Percentiles rank a stretch among this genome's conserved stretches.
phyloP scores from a whole-genome alignment of 1,140 invertebrate species.

The Aphelenchoides avenae region DNA sequence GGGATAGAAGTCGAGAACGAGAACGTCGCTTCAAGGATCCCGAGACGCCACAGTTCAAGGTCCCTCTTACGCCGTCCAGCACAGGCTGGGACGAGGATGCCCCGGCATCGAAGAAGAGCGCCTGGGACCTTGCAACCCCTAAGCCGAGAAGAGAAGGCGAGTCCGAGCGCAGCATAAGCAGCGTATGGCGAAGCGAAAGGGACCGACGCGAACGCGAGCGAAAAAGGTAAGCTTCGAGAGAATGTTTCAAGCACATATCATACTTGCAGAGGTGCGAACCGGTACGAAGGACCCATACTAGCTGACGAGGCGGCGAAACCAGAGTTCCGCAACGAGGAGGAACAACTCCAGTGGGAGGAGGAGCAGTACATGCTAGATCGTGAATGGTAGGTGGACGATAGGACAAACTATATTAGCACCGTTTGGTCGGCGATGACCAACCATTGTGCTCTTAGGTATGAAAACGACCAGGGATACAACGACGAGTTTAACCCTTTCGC shows the following conservation, averaged over 20 bases:
- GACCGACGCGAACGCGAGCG: conserved; percentile 30
- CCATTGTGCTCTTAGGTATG: conserved; percentile 69
- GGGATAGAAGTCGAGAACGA: conserved; percentile 55
- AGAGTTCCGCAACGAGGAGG: conserved; percentile 63
- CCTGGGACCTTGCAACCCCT: conserved; percentile 74
- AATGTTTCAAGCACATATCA: background rate
- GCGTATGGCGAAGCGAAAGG: conserved; percentile 49
- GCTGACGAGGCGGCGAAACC: conserved; percentile 21
- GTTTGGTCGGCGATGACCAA: conserved; percentile 50
- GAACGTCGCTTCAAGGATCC: conserved; percentile 61
- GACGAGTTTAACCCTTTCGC: conserved; percentile 87
- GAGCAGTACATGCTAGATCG: conserved; percentile 86
- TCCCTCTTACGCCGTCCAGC: conserved; percentile 64
- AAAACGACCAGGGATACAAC: conserved; percentile 85
- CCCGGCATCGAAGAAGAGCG: conserved; percentile 63
- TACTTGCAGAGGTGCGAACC: conserved; percentile 12
- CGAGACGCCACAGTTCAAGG: conserved; percentile 70
- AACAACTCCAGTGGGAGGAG: conserved; percentile 79
- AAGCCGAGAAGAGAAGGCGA: conserved; percentile 67
- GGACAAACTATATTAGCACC: background rate
- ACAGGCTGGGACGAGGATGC: conserved; percentile 80
- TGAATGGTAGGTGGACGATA: conserved; percentile 88
- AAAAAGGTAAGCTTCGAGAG: conserved; percentile 61
- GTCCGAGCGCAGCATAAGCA: conserved; percentile 29
- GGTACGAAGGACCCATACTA: conserved; percentile 16